Conservation (phyloP, 2,113 vertebrate species). For the Rattus norvegicus region DNA sequence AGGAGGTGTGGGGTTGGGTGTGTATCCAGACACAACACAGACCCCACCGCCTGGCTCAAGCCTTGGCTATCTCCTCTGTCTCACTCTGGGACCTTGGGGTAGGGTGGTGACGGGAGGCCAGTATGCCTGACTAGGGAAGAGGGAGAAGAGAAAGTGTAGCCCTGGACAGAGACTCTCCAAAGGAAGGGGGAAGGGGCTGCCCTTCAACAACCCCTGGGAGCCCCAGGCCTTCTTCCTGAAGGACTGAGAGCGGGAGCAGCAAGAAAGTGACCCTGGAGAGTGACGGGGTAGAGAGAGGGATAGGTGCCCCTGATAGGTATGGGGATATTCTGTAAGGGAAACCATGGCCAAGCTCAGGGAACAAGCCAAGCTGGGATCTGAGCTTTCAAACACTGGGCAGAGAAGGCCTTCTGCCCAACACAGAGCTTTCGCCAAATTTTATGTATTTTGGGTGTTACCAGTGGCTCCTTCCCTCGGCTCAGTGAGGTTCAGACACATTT, state of each 20-base stretch:
- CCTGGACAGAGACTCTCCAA: neutral
- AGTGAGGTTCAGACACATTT: conserved; percentile 82
- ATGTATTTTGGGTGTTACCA: conserved; percentile 83
- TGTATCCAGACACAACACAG: conserved; percentile 76
- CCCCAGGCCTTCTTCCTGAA: neutral
- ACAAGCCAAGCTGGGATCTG: conserved; percentile 37
- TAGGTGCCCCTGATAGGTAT: neutral
- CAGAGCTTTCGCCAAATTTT: conserved; percentile 76
- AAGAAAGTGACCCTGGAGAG: neutral
- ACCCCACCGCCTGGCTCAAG: conserved; percentile 18
- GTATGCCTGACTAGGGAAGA: conserved; percentile 30
- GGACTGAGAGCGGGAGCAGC: neutral
- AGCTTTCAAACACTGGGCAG: conserved; percentile 37
- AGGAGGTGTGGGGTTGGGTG: conserved; percentile 71
- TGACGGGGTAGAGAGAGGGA: neutral
- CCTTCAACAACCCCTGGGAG: neutral
- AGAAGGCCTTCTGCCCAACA: conserved; percentile 67
- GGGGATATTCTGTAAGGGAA: conserved; percentile 39
- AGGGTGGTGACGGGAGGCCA: neutral
- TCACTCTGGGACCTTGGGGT: conserved; percentile 45
- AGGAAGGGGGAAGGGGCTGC: neutral
- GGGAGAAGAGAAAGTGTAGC: neutral
- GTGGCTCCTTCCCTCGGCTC: conserved; percentile 77
- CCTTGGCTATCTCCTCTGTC: conserved; percentile 64
- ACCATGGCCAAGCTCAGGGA: neutral